These are phyloP conservation scores for Callyntrura sp. DNA, from an alignment of 2,888 invertebrate species.

Conservation along the genomic window DNA sequence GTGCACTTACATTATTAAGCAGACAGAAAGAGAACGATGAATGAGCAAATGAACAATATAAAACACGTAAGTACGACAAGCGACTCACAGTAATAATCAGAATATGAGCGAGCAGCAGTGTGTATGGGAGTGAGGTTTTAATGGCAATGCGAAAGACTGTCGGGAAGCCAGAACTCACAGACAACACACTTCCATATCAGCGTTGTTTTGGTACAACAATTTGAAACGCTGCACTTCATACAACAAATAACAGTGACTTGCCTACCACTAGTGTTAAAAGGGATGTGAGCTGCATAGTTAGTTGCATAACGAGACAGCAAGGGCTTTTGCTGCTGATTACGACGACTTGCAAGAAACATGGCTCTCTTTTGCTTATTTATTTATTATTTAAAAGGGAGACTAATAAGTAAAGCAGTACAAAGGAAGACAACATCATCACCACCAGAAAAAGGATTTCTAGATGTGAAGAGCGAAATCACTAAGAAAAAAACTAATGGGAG, in stretches of 20 bases:
- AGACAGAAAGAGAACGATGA: constrained; percentile 9
- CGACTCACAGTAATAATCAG: constrained; percentile 27
- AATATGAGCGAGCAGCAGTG: neutral
- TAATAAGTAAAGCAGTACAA: constrained; percentile 57
- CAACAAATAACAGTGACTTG: neutral
- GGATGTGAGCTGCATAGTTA: too few relatives aligned
- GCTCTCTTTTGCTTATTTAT: constrained; percentile 35
- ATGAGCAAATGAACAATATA: constrained; percentile 24
- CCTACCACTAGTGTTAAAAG: too few relatives aligned
- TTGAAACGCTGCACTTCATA: neutral
- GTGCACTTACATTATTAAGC: constrained; percentile 50
- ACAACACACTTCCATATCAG: too few relatives aligned
- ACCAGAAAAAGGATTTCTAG: neutral
- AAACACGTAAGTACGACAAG: constrained; percentile 7
- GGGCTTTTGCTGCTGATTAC: constrained; percentile 11
- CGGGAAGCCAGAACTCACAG: neutral
- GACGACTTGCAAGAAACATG: constrained; percentile 18
- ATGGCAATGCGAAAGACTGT: constrained; percentile 39
- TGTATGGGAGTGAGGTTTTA: neutral
- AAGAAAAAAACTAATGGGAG: neutral
- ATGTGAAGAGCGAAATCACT: neutral
- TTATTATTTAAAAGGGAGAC: constrained; percentile 59
- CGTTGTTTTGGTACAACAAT: neutral
- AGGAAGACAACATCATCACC: neutral
- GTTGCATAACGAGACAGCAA: neutral